These are phyloP conservation scores for Tetraneura akinire DNA, from an alignment of 1,140 invertebrate genomes.

Conservation along the genomic window DNA sequence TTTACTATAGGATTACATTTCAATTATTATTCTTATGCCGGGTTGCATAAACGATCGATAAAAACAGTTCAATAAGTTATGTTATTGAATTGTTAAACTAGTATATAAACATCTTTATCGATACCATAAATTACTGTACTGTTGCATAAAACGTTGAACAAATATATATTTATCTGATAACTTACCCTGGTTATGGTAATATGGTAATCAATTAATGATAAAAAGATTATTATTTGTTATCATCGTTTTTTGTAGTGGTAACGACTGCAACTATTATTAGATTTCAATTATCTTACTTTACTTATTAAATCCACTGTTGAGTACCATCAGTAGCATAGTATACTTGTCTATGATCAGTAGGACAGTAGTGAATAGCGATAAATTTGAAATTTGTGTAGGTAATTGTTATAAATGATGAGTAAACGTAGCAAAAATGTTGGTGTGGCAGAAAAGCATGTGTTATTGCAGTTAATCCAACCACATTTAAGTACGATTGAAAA, in stretches of 20 bases:
- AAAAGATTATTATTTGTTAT: slow-evolving; percentile 4
- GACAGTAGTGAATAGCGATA: not conserved
- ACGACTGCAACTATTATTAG: not conserved
- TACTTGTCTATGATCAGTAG: no score
- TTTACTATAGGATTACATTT: no score
- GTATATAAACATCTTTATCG: no score
- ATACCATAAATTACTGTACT: no score
- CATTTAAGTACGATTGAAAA: not conserved
- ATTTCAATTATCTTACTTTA: not conserved
- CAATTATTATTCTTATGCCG: no score
- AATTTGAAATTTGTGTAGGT: not conserved
- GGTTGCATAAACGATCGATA: no score
- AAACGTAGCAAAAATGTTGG: not conserved
- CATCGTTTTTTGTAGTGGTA: not conserved
- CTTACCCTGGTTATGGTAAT: no score
- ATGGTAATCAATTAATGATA: no score
- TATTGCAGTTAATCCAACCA: not conserved
- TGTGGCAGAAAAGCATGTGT: not conserved
- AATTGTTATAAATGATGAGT: not conserved
- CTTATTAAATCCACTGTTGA: not conserved
- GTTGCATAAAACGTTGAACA: no score
- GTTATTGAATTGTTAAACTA: no score
- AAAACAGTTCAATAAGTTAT: no score
- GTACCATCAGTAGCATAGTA: not conserved
- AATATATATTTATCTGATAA: no score